These are phyloP conservation scores for Odontocerum albicorne DNA, from an alignment of 2,888 invertebrate genomes.

Conservation along the genomic window DNA sequence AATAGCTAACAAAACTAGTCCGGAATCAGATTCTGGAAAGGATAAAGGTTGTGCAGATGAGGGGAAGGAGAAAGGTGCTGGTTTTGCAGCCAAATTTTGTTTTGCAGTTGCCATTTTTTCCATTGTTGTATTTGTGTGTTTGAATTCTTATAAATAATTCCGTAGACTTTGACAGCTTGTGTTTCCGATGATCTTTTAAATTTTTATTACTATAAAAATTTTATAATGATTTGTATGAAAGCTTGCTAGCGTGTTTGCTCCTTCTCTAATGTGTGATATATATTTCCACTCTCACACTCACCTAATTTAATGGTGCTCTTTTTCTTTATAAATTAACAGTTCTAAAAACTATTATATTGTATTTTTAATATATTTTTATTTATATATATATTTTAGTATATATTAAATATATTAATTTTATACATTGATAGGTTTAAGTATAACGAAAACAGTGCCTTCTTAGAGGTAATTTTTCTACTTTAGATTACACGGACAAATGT, in stretches of 20 bases:
- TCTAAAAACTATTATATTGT: background rate
- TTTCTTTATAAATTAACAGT: slow-evolving; percentile 2
- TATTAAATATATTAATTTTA: slow-evolving; percentile 4
- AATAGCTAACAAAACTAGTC: background rate
- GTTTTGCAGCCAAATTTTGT: slow-evolving; percentile 51
- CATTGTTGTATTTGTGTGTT: slow-evolving; percentile 53
- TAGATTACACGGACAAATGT: slow-evolving; percentile 19
- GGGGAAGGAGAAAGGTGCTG: slow-evolving; percentile 44
- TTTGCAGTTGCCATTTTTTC: slow-evolving; percentile 56
- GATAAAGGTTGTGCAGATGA: slow-evolving; percentile 41
- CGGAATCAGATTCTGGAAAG: slow-evolving; percentile 44
- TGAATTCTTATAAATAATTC: slow-evolving; percentile 41
- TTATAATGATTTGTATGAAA: slow-evolving; percentile 16
- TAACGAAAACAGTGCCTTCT: slow-evolving; percentile 25
- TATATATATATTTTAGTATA: slow-evolving; percentile 6
- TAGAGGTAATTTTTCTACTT: slow-evolving; percentile 21
- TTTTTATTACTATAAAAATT: slow-evolving; percentile 18
- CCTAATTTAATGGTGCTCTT: slow-evolving; percentile 17
- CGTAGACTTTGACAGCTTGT: slow-evolving; percentile 7
- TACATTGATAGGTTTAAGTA: slow-evolving; percentile 4
- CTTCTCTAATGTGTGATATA: slow-evolving; percentile 1
- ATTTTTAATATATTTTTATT: slow-evolving; percentile 7
- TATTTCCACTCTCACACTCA: slow-evolving; percentile 1
- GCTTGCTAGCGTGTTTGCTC: background rate
- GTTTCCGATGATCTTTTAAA: slow-evolving; percentile 12